Evolutionary conservation across 35 echinoderm and acorn worm species (phyloP).

Genomic region (Lytechinus pictus): DNA sequence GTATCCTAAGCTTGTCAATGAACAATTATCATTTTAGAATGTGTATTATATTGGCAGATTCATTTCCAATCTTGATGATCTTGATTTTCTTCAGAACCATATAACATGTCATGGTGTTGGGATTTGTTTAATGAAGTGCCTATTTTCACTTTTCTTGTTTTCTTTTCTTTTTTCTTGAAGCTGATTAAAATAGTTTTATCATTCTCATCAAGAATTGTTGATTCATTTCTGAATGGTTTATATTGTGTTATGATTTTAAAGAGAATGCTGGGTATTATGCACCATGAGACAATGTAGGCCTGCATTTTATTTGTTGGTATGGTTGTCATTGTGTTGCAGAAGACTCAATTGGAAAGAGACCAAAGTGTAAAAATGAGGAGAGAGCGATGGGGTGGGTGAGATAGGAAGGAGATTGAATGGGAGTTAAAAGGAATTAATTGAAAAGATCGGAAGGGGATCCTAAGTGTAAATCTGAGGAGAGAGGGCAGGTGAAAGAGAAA

Average conservation of each 20-base stretch:
- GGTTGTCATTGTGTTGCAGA: no score
- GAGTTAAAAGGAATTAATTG: no score
- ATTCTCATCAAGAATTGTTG: not conserved
- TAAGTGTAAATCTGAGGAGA: no score
- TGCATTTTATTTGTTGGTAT: no score
- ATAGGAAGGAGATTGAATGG: no score
- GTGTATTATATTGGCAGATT: not conserved
- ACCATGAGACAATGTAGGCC: no score
- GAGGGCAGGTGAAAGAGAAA: no score
- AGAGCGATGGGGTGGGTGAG: no score
- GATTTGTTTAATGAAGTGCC: not conserved
- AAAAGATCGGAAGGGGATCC: no score
- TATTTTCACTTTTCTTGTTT: not conserved
- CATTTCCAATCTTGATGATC: not conserved
- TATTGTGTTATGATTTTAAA: not conserved
- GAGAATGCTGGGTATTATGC: no score
- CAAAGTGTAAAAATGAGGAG: no score
- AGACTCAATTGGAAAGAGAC: not conserved
- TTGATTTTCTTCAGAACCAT: not conserved
- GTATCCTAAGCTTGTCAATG: not conserved
- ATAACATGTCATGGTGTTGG: not conserved
- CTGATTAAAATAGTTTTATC: not conserved
- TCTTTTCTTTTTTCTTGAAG: not conserved
- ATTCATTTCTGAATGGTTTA: no score
- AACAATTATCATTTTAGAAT: not conserved